These are phyloP conservation scores for Pygocentrus nattereri DNA, from an alignment of 2,797 vertebrate genomes.

Conservation along the genomic window DNA sequence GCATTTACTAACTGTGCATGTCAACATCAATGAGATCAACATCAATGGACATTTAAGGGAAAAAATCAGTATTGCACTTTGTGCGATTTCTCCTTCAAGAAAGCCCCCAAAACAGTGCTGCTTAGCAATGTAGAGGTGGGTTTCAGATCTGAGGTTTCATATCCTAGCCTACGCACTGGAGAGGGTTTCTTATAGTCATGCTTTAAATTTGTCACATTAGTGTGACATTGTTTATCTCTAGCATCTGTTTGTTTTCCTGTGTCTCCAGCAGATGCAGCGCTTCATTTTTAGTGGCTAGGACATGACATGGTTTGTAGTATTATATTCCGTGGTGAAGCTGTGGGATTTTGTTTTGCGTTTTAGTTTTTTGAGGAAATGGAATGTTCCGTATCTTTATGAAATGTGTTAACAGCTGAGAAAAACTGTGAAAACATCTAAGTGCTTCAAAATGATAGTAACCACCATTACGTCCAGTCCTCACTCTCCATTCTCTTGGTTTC, in stretches of 20 bases:
- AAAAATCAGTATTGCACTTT: neutral
- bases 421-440: neutral
- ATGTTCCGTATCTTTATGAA: neutral
- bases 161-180: neutral
- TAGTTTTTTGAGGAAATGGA: neutral
- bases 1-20: too few species aligned
- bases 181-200: neutral
- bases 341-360: neutral
- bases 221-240: neutral
- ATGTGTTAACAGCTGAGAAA: neutral
- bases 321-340: neutral
- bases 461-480: constrained; percentile 69
- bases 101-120: neutral
- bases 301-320: neutral
- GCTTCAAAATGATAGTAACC: constrained; percentile 9
- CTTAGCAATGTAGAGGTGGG: neutral
- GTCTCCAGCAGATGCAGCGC: neutral
- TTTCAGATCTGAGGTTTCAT: neutral
- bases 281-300: neutral
- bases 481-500: constrained; percentile 39
- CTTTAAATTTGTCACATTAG: neutral
- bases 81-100: neutral
- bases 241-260: neutral
- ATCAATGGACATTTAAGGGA: too few species aligned
- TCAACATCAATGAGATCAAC: too few species aligned